These are phyloP conservation scores for Drosophila micromelanica DNA, from an alignment of 1,140 invertebrate genomes.

Conservation along the genomic window DNA sequence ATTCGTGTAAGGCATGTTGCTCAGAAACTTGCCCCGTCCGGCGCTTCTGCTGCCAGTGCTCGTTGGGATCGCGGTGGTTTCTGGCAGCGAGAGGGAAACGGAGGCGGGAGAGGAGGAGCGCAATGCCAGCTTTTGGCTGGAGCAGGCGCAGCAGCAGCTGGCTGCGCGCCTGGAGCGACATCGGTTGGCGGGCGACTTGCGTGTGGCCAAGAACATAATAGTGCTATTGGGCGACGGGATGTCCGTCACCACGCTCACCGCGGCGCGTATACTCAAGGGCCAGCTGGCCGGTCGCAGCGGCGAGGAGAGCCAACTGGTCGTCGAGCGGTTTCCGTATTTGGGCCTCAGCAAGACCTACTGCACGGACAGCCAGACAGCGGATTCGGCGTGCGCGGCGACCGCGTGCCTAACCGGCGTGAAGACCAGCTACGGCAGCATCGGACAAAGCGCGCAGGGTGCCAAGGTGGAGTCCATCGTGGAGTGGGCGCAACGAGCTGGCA, in stretches of 20 bases:
- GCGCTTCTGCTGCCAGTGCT: not conserved
- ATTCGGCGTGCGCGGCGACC: conserved; percentile 90
- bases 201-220: conserved; percentile 88
- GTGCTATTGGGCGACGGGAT: conserved; percentile 92
- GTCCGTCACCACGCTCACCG: conserved; percentile 89
- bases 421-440: conserved; percentile 87
- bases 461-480: conserved; percentile 89
- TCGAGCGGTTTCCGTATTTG: conserved; percentile 90
- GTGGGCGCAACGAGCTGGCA: conserved; percentile 92
- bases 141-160: conserved; percentile 53
- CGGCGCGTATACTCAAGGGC: conserved; percentile 87
- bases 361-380: conserved; percentile 91
- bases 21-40: conserved; percentile 2
- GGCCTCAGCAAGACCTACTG: conserved; percentile 89
- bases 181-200: conserved; percentile 16
- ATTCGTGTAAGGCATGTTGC: conserved; percentile 23
- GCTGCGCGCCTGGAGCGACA: conserved; percentile 36
- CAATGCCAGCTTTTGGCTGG: conserved; percentile 47
- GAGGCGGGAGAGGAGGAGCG: conserved; percentile 28
- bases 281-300: conserved; percentile 86
- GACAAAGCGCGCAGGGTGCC: conserved; percentile 87
- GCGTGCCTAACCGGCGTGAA: conserved; percentile 91
- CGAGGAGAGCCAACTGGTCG: conserved; percentile 89
- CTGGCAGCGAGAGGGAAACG: not conserved
- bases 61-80: not conserved